Evolutionary conservation across 2,888 invertebrate species (phyloP).

Genomic region (Cremastinae sp.): DNA sequence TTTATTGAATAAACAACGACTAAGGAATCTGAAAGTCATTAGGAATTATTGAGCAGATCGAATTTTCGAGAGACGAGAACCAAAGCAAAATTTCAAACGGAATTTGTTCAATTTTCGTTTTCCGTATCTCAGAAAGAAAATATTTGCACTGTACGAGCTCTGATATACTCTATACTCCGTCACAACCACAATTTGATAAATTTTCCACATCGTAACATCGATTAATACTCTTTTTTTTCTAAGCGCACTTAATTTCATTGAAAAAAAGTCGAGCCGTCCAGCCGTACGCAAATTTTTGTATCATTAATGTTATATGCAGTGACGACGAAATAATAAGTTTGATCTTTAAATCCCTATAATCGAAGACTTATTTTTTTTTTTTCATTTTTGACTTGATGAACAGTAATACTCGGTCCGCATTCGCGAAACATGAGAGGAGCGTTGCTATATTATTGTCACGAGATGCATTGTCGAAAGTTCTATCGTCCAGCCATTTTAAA

Average conservation of each 20-base stretch:
- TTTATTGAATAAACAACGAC: conserved; percentile 45
- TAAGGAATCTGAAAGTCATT: conserved; percentile 38
- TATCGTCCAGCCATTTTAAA: conserved; percentile 14
- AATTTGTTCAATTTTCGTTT: conserved; percentile 57
- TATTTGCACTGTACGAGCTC: conserved; percentile 39
- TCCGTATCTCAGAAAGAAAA: conserved; percentile 64
- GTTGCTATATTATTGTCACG: conserved; percentile 51
- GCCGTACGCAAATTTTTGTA: not conserved
- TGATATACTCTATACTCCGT: conserved; percentile 58
- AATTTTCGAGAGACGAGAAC: conserved; percentile 5
- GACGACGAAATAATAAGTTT: conserved; percentile 2
- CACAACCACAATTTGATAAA: conserved; percentile 63
- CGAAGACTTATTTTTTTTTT: conserved; percentile 12
- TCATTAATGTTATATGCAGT: not conserved
- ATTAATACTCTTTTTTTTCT: conserved; percentile 39
- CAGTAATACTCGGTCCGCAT: conserved; percentile 14
- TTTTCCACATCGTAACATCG: conserved; percentile 45
- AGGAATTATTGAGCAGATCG: conserved; percentile 23
- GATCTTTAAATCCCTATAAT: conserved; percentile 5
- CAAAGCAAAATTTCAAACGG: conserved; percentile 12
- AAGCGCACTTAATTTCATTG: conserved; percentile 53
- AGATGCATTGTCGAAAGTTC: conserved; percentile 5
- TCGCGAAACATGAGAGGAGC: conserved; percentile 25
- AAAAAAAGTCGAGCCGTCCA: not conserved
- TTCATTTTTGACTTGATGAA: conserved; percentile 11